phyloP scores from a whole-genome alignment of 2,888 invertebrate species.

The Asteroscopus sphinx region DNA sequence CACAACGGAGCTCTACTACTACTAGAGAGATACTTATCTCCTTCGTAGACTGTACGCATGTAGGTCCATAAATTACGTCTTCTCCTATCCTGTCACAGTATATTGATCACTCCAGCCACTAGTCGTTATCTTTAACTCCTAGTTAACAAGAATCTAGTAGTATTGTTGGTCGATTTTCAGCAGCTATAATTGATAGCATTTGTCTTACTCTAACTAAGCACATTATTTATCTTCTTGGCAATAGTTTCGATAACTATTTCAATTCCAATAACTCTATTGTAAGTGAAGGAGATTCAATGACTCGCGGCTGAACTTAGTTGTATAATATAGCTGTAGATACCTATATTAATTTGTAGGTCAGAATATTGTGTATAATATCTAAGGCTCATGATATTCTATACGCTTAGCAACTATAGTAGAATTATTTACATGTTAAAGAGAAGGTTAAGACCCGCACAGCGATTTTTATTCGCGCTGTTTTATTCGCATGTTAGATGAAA shows the following conservation, averaged over 20 bases:
- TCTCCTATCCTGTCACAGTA: no score
- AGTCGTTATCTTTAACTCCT: constrained; percentile 35
- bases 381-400: background rate
- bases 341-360: constrained; percentile 6
- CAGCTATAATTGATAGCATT: constrained; percentile 44
- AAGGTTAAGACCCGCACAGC: no score
- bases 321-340: constrained; percentile 6
- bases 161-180: constrained; percentile 33
- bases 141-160: constrained; percentile 29
- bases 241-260: constrained; percentile 61
- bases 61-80: no score
- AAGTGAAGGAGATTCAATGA: constrained; percentile 49
- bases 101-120: constrained; percentile 24
- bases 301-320: constrained; percentile 36
- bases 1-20: no score
- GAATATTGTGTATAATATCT: constrained; percentile 7
- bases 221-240: constrained; percentile 57
- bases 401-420: background rate
- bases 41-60: no score
- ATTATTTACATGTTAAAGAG: no score
- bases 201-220: constrained; percentile 50
- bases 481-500: no score
- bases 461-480: no score
- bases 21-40: no score
- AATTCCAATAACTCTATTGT: constrained; percentile 59